Percentiles rank a stretch among this genome's conserved stretches.
Conservation (phyloP, 2,113 vertebrate species). For the Eretmochelys imbricata region DNA sequence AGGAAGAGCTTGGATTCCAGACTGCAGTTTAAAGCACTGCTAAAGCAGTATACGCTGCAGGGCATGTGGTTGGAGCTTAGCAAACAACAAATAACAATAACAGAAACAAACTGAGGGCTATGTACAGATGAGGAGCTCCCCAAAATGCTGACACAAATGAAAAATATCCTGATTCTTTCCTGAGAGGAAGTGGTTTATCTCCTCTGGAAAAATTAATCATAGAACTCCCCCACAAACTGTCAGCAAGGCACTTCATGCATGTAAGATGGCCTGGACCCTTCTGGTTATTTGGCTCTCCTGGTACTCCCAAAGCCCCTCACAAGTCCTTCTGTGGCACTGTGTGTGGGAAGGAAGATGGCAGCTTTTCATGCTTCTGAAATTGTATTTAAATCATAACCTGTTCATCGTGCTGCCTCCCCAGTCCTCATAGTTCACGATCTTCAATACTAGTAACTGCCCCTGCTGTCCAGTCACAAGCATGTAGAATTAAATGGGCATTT, state of each 20-base stretch:
- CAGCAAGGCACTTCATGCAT: background rate
- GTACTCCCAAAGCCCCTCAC: background rate
- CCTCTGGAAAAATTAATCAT: background rate
- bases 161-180: background rate
- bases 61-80: background rate
- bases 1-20: background rate
- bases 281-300: background rate
- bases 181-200: background rate
- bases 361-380: background rate
- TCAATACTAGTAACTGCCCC: background rate
- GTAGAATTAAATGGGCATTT: background rate
- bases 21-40: background rate
- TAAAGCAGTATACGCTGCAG: background rate
- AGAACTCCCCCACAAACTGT: background rate
- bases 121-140: fast-evolving
- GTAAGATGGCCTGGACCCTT: background rate
- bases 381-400: background rate
- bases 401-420: background rate
- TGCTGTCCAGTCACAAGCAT: background rate
- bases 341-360: background rate
- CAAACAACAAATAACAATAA: fast-evolving
- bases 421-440: background rate
- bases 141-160: background rate
- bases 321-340: background rate
- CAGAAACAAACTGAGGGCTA: background rate